Evolutionary conservation across 2,888 invertebrate genomes (phyloP), one percentile per base, ranked within the genome.

Genomic region (Heliothis peltigera): DNA sequence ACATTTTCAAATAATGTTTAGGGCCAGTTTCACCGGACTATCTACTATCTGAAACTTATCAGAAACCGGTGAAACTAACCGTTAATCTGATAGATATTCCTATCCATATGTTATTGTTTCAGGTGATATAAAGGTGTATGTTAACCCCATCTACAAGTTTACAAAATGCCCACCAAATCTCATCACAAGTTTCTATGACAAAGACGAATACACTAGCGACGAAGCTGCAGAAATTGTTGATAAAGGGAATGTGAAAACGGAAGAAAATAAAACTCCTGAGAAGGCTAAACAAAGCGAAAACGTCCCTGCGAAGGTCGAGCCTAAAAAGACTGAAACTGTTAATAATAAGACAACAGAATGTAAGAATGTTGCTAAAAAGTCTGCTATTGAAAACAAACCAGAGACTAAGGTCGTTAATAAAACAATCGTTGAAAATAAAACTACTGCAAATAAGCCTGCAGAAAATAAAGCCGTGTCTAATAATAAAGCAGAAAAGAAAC

Each of bases 91-190:
- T 39, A n/a, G 5, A n/a, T 39, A 32, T 12, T 32, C 25, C 32
- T 32, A n/a, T n/a, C 39, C n/a, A n/a, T 15, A 39, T 47, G 4
- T 66, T 57, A 56, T 65, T 21, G 46, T 87, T 86, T 18, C 87
- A 93, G 94, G 92, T 71, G 77, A 81, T 1, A 83, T 88, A n/a
- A 85, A 79, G 54, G 84, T 91, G 2, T 84, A 68, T 1, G 83
- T 91, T 0, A 84, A 77, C 1, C 90, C 92, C 0, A 84, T 82
- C 62, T 92, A 92, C 76, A 88, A 84, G 66, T 93, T 90, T 64
- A 80, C 81, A 1, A 81, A 84, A 39, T 89, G 90, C 19, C 93
- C 93, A 0, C 59, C 80, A 0, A 87, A 87, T 48, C 77, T 92
- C 0, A 85, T 81, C 60, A 87, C 89, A 0, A 79, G 77, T 10